Evolutionary conservation across 2,113 vertebrate genomes (phyloP).

Genomic region (Amblyornis subalaris): DNA sequence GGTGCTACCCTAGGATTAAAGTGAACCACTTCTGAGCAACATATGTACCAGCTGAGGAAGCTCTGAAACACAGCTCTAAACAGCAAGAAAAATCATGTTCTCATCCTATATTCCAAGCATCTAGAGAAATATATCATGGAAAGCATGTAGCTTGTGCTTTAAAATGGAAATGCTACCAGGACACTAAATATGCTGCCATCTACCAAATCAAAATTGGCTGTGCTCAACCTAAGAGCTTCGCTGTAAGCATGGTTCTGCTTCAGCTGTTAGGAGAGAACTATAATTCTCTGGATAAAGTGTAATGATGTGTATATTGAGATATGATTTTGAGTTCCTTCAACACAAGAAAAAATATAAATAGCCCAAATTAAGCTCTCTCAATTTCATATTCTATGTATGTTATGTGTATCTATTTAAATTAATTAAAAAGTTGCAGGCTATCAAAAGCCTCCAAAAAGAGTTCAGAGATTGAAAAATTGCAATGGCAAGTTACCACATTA

Average conservation of each 20-base stretch:
- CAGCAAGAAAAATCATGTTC: neutral
- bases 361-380: neutral
- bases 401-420: neutral
- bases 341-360: neutral
- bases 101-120: neutral
- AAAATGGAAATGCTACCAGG: neutral
- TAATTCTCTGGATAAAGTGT: neutral
- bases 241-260: neutral
- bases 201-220: neutral
- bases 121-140: neutral
- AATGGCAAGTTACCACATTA: neutral
- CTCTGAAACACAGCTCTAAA: neutral
- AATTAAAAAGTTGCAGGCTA: neutral
- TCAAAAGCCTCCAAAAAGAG: neutral
- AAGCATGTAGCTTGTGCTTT: neutral
- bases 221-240: neutral
- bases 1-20: neutral
- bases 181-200: neutral
- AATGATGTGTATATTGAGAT: neutral
- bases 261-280: neutral
- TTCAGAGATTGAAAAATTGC: neutral
- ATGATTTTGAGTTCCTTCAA: neutral
- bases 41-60: accelerated
- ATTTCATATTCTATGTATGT: neutral
- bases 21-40: neutral